phyloP scores from a whole-genome alignment of 2,113 vertebrate species.

The Hippopotamus amphibius region DNA sequence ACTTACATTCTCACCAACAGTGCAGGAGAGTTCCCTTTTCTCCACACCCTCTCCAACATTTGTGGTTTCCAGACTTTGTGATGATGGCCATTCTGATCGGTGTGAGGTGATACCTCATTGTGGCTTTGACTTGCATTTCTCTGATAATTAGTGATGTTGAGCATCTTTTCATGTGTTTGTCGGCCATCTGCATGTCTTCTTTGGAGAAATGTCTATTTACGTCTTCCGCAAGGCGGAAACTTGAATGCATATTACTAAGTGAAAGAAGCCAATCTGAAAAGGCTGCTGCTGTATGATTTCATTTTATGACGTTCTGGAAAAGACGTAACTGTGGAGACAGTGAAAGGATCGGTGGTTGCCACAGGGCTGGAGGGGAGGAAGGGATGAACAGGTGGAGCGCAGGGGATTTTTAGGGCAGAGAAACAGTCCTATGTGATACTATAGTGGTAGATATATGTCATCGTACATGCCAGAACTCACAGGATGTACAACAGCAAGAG shows the following conservation, averaged over 20 bases:
- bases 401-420: accelerated
- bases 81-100: too few species aligned
- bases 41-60: too few species aligned
- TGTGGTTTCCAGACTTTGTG: too few species aligned
- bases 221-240: neutral
- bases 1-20: too few species aligned
- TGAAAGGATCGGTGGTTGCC: neutral
- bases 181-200: too few species aligned
- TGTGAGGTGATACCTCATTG: too few species aligned
- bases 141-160: too few species aligned
- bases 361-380: accelerated
- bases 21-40: too few species aligned
- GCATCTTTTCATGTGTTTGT: too few species aligned
- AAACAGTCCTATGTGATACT: neutral
- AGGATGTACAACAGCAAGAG: accelerated
- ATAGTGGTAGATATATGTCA: accelerated
- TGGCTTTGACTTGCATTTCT: too few species aligned
- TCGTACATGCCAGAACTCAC: neutral
- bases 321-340: neutral
- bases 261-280: neutral
- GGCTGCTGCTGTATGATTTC: accelerated
- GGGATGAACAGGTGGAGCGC: neutral
- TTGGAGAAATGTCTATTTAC: too few species aligned
- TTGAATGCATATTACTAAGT: neutral
- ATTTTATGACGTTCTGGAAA: neutral